Conservation (phyloP, 2,888 invertebrate genomes). For the Teinopalpus imperialis region DNA sequence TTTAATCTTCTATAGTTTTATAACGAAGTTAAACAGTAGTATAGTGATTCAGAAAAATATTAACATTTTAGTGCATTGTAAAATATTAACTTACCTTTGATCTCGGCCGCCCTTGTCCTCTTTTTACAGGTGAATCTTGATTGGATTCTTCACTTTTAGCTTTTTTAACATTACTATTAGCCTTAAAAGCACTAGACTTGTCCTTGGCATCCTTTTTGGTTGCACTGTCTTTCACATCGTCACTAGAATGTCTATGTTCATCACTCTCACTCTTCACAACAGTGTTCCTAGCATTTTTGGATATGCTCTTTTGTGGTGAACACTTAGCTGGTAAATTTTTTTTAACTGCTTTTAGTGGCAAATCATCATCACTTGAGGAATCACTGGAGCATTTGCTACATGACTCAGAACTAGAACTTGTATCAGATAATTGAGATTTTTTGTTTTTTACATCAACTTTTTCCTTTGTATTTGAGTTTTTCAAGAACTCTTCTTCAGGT, state of each 20-base stretch:
- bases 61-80: too few relatives aligned
- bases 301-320: conserved; percentile 46
- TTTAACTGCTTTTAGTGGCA: conserved; percentile 67
- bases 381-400: conserved; percentile 75
- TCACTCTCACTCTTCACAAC: conserved; percentile 58
- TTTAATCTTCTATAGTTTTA: too few relatives aligned
- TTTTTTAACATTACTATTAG: conserved; percentile 54
- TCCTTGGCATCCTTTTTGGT: conserved; percentile 53
- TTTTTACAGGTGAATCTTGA: conserved; percentile 49
- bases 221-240: conserved; percentile 49
- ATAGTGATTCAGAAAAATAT: too few relatives aligned
- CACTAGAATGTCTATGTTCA: conserved; percentile 50
- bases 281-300: conserved; percentile 44
- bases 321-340: conserved; percentile 60
- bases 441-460: conserved; percentile 35
- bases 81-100: conserved; percentile 76
- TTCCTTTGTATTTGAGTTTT: conserved; percentile 30
- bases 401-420: conserved; percentile 74
- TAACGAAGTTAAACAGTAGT: too few relatives aligned
- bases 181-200: conserved; percentile 54
- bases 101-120: conserved; percentile 61
- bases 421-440: conserved; percentile 55
- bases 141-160: conserved; percentile 59
- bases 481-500: conserved; percentile 46
- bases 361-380: conserved; percentile 73